Evolutionary conservation across 2,888 invertebrate species (phyloP).

Genomic region (Dicranocentrus wangi): DNA sequence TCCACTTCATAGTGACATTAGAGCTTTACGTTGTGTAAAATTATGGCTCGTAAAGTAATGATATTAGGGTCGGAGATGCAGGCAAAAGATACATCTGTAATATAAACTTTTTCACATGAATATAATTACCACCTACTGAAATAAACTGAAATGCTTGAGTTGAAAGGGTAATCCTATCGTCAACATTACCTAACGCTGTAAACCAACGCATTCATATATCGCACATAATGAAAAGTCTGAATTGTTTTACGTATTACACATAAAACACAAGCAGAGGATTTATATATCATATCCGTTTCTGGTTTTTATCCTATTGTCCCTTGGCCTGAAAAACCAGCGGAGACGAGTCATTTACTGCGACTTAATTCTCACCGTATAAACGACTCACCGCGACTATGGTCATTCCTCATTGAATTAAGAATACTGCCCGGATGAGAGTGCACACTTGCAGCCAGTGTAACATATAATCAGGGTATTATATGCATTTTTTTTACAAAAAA

Average conservation of each 20-base stretch:
- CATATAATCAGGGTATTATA: too few relatives aligned
- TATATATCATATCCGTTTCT: too few relatives aligned
- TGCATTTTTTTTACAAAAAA: too few relatives aligned
- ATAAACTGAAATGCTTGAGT: background rate
- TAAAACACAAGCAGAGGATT: too few relatives aligned
- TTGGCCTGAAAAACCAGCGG: background rate
- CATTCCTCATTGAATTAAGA: too few relatives aligned
- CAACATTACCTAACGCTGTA: slow-evolving; percentile 20
- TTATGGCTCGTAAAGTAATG: too few relatives aligned
- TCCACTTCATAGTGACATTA: slow-evolving; percentile 23
- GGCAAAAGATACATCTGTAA: too few relatives aligned
- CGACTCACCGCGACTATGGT: too few relatives aligned
- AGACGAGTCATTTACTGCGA: background rate
- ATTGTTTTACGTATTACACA: too few relatives aligned
- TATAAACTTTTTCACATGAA: slow-evolving; percentile 36
- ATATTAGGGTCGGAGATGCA: slow-evolving; percentile 27
- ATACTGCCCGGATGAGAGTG: background rate
- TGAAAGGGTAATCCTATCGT: background rate
- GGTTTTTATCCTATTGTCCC: background rate
- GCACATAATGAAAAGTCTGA: too few relatives aligned
- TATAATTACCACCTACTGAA: slow-evolving; percentile 29
- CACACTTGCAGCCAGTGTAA: background rate
- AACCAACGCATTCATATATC: too few relatives aligned
- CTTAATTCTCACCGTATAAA: background rate
- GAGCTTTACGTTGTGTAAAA: background rate